Evolutionary conservation across 2,797 vertebrate genomes (phyloP).

Genomic region (Sebastes diploproa): DNA sequence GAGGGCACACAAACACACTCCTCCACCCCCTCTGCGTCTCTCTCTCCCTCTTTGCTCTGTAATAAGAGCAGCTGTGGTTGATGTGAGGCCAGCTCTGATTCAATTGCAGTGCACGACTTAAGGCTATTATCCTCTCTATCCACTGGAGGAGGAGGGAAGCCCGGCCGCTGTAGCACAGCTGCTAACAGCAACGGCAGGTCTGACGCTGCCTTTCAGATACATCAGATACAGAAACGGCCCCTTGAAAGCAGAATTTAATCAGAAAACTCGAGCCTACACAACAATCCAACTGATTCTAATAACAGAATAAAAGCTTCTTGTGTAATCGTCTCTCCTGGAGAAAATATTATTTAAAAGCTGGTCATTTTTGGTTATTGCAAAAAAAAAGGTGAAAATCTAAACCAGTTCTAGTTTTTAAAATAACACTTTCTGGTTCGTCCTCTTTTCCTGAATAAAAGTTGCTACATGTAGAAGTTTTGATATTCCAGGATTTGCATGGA

Average conservation of each 20-base stretch:
- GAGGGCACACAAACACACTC: slow-evolving; percentile 14
- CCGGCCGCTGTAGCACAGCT: slow-evolving; percentile 55
- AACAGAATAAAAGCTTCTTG: background rate
- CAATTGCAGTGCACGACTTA: slow-evolving; percentile 76
- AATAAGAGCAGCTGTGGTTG: slow-evolving; percentile 83
- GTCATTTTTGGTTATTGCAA: background rate
- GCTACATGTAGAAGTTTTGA: too few relatives aligned
- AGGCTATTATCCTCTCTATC: slow-evolving; percentile 68
- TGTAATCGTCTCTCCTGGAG: background rate
- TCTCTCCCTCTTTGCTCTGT: slow-evolving; percentile 65
- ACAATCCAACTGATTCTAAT: background rate
- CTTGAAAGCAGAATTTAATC: background rate
- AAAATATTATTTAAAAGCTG: background rate
- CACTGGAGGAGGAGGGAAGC: slow-evolving; percentile 50
- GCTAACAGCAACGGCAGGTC: slow-evolving; percentile 48
- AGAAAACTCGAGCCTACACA: background rate
- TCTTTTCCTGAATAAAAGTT: too few relatives aligned
- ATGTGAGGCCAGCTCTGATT: slow-evolving; percentile 73
- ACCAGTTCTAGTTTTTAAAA: too few relatives aligned
- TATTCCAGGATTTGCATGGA: too few relatives aligned
- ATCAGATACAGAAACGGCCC: background rate
- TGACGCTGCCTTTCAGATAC: slow-evolving; percentile 14
- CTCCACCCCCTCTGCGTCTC: slow-evolving; percentile 21
- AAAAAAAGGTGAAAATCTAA: background rate
- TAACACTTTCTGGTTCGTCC: too few relatives aligned